These are phyloP conservation scores for Latrodectus geometricus DNA, from an alignment of 1,140 invertebrate genomes.

Conservation along the genomic window DNA sequence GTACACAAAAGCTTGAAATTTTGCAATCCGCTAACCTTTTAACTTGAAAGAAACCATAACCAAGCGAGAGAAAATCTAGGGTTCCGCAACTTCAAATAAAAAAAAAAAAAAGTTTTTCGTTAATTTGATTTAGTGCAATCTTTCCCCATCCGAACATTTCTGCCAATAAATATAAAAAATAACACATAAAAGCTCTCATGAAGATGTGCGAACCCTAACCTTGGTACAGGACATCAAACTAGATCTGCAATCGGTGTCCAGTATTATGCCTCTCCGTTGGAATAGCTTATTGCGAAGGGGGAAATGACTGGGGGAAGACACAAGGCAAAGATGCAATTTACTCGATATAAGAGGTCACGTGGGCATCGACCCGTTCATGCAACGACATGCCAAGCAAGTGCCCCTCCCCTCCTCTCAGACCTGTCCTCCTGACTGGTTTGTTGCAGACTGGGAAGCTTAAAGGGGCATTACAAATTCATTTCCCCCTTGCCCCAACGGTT, in stretches of 20 bases:
- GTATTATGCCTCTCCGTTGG: not conserved
- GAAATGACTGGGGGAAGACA: not conserved
- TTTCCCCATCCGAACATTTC: too few species aligned
- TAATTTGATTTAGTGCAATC: too few species aligned
- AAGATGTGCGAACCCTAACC: slow-evolving; percentile 5
- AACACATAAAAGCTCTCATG: too few species aligned
- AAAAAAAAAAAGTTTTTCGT: too few species aligned
- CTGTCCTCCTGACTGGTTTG: not conserved
- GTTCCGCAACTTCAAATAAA: too few species aligned
- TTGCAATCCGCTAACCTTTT: too few species aligned
- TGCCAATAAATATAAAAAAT: too few species aligned
- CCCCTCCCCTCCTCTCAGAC: not conserved
- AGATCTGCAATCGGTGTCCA: not conserved
- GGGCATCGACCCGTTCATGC: slow-evolving; percentile 49
- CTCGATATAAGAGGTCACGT: slow-evolving; percentile 44
- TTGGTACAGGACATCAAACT: slow-evolving; percentile 30
- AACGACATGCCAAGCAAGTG: slow-evolving; percentile 34
- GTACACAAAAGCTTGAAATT: too few species aligned
- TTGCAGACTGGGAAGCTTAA: slow-evolving; percentile 2
- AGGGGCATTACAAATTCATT: not conserved
- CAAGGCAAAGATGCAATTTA: slow-evolving; percentile 17
- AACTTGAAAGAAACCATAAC: too few species aligned
- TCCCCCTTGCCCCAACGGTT: not conserved
- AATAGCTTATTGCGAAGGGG: not conserved
- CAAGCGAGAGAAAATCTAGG: too few species aligned